Evolutionary conservation across 1,140 invertebrate genomes (phyloP).

Genomic region (Drosophila setifemur): DNA sequence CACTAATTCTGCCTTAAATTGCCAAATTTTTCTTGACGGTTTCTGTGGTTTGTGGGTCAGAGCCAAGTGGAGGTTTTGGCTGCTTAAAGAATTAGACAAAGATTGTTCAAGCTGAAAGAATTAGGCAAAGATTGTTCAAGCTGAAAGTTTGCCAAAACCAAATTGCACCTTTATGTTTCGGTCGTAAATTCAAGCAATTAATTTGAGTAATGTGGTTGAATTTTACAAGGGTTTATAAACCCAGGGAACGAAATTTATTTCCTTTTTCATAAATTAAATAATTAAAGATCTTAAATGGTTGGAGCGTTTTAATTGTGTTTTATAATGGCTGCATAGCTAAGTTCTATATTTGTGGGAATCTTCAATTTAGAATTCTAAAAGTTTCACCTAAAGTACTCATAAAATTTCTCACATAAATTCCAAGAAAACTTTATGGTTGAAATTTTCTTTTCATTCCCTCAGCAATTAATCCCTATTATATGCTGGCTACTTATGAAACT

Average conservation of each 20-base stretch:
- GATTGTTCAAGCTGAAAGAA: not conserved
- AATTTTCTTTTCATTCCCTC: constrained; percentile 7
- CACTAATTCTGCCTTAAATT: constrained; percentile 43
- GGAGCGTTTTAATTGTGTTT: too few relatives aligned
- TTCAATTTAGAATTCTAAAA: not conserved
- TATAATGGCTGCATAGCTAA: too few relatives aligned
- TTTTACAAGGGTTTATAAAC: too few relatives aligned
- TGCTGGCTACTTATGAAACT: constrained; percentile 37
- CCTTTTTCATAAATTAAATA: not conserved
- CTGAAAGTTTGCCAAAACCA: too few relatives aligned
- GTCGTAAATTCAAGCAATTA: too few relatives aligned
- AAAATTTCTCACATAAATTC: not conserved
- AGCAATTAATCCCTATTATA: constrained; percentile 41
- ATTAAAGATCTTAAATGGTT: not conserved
- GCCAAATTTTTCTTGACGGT: constrained; percentile 25
- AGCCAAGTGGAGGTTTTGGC: not conserved
- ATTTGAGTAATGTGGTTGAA: too few relatives aligned
- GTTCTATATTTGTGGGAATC: too few relatives aligned
- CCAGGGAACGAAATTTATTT: not conserved
- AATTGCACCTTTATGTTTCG: too few relatives aligned
- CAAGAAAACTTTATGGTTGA: constrained; percentile 1
- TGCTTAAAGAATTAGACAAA: not conserved
- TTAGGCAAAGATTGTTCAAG: too few relatives aligned
- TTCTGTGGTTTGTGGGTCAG: not conserved
- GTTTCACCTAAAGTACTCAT: not conserved